Evolutionary conservation across 1,140 invertebrate species (phyloP).

Genomic region (Whitmania pigra): DNA sequence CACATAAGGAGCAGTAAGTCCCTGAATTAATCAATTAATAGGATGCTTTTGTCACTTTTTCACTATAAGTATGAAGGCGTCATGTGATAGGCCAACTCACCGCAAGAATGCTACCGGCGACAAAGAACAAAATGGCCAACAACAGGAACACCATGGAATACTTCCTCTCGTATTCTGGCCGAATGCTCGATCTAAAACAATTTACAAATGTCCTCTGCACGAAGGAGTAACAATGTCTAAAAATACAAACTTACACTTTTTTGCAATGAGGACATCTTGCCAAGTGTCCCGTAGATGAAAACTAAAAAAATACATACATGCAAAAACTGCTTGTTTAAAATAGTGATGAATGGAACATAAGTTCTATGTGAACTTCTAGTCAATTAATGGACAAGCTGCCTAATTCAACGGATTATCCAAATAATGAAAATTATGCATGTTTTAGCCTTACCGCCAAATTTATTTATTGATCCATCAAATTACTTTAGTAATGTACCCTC

Average conservation of each 20-base stretch:
- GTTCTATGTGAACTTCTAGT: too few species aligned
- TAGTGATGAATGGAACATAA: too few species aligned
- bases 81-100: background rate
- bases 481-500: too few species aligned
- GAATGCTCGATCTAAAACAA: background rate
- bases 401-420: too few species aligned
- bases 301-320: slow-evolving; percentile 28
- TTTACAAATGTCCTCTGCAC: background rate
- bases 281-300: slow-evolving; percentile 70
- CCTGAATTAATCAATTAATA: too few species aligned
- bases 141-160: background rate
- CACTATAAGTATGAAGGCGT: background rate
- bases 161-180: background rate
- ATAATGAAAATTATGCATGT: too few species aligned
- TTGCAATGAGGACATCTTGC: slow-evolving; percentile 82
- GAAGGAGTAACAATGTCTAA: background rate
- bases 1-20: too few species aligned
- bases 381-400: too few species aligned
- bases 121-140: background rate
- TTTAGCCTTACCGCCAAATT: too few species aligned
- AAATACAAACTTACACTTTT: slow-evolving; percentile 50
- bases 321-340: too few species aligned
- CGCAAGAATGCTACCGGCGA: background rate
- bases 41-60: too few species aligned
- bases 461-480: too few species aligned